phyloP scores from a whole-genome alignment of 2,888 invertebrate genomes.

The Torymus aiolomorphi region DNA sequence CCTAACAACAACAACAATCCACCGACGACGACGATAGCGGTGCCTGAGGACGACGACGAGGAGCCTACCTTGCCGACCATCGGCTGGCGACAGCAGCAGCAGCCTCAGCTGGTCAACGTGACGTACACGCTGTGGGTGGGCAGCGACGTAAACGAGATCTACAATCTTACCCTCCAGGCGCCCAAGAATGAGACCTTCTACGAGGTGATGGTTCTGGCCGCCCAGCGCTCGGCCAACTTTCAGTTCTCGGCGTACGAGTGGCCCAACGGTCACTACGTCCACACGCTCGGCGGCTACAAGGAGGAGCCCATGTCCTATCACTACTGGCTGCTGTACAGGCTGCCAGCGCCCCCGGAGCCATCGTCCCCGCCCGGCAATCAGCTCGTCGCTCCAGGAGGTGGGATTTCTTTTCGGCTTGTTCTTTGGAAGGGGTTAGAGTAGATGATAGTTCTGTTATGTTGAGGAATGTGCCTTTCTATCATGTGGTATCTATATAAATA shows the following conservation, averaged over 20 bases:
- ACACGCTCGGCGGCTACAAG: constrained; percentile 87
- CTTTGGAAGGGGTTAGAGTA: no score
- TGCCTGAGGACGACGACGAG: no score
- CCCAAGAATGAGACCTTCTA: constrained; percentile 84
- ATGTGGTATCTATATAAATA: no score
- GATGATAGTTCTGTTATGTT: no score
- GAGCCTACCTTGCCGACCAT: no score
- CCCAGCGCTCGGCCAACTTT: constrained; percentile 84
- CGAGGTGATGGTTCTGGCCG: constrained; percentile 89
- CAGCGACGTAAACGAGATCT: constrained; percentile 88
- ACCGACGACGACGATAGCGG: no score
- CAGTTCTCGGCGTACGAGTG: constrained; percentile 90
- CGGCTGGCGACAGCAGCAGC: constrained; percentile 33
- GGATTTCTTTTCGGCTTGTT: constrained; percentile 65
- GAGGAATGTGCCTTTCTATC: no score
- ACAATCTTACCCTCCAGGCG: constrained; percentile 85
- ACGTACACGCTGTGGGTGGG: constrained; percentile 94
- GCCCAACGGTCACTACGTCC: constrained; percentile 95
- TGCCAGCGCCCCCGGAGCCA: constrained; percentile 88
- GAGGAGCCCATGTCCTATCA: constrained; percentile 90
- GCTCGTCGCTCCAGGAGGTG: constrained; percentile 91
- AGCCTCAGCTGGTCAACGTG: constrained; percentile 78
- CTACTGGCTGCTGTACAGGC: constrained; percentile 91
- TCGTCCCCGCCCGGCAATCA: constrained; percentile 90
- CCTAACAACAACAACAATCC: not conserved